These are phyloP conservation scores for Harpagoxenus sublaevis DNA, from an alignment of 2,888 invertebrate genomes.

Conservation along the genomic window DNA sequence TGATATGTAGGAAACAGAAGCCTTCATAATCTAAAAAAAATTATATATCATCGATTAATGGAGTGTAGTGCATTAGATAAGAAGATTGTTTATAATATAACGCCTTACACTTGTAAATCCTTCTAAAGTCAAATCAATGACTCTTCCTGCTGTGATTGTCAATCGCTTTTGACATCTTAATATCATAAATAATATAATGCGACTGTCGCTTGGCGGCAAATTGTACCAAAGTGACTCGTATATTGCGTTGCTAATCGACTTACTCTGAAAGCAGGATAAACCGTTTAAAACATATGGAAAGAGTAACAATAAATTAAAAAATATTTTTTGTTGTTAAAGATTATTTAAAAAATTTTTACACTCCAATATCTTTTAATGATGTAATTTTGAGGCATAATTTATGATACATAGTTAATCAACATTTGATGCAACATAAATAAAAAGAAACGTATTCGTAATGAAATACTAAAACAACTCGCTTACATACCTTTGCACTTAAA, in stretches of 20 bases:
- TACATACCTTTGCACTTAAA: conserved; percentile 63
- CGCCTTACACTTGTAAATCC: conserved; percentile 38
- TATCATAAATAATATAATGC: conserved; percentile 41
- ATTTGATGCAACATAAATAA: neutral
- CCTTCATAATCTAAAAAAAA: conserved; percentile 64
- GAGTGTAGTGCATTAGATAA: neutral
- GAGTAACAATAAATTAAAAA: neutral
- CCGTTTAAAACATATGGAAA: neutral
- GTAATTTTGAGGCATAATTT: neutral
- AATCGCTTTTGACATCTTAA: conserved; percentile 46
- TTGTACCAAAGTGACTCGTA: conserved; percentile 38
- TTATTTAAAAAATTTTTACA: neutral
- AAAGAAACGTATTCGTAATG: neutral
- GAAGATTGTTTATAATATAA: neutral
- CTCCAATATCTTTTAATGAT: neutral
- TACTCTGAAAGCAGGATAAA: conserved; percentile 12
- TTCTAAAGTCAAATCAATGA: conserved; percentile 43
- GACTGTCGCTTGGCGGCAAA: conserved; percentile 27
- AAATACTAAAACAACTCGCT: neutral
- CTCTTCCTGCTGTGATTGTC: conserved; percentile 43
- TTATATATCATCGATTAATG: neutral
- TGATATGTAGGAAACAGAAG: conserved; percentile 62
- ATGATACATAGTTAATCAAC: neutral
- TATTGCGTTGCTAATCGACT: conserved; percentile 16
- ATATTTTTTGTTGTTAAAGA: neutral